Conservation (phyloP, 2,113 vertebrate species). For the Malurus elegans region DNA sequence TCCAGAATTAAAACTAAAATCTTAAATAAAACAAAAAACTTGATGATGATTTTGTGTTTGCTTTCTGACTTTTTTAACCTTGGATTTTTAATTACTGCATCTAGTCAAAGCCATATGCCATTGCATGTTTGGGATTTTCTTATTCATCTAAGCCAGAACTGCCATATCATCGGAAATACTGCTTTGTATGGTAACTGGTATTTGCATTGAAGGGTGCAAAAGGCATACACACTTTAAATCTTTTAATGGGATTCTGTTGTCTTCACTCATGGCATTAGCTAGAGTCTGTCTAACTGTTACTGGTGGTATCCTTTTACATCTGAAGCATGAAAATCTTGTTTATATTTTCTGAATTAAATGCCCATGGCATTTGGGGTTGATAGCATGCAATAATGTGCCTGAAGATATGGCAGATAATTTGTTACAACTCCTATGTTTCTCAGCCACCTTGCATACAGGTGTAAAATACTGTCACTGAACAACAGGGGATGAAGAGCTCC, state of each 20-base stretch:
- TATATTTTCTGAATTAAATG: neutral
- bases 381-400: neutral
- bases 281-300: neutral
- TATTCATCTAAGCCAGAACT: neutral
- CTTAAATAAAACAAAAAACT: slow-evolving; percentile 99
- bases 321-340: neutral
- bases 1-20: slow-evolving; percentile 99
- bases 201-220: neutral
- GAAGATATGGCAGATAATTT: neutral
- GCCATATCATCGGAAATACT: neutral
- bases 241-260: neutral
- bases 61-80: slow-evolving; percentile 40
- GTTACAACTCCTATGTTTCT: neutral
- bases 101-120: neutral
- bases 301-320: neutral
- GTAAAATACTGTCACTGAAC: neutral
- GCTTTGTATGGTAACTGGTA: neutral
- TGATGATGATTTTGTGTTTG: slow-evolving; percentile 73
- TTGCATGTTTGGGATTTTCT: neutral
- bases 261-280: neutral
- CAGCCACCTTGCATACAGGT: neutral
- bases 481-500: neutral
- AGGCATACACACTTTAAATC: neutral
- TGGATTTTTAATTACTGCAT: neutral
- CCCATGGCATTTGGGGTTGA: neutral